Conservation (phyloP, 2,113 vertebrate genomes). For the Hippocampus guttulatus region DNA sequence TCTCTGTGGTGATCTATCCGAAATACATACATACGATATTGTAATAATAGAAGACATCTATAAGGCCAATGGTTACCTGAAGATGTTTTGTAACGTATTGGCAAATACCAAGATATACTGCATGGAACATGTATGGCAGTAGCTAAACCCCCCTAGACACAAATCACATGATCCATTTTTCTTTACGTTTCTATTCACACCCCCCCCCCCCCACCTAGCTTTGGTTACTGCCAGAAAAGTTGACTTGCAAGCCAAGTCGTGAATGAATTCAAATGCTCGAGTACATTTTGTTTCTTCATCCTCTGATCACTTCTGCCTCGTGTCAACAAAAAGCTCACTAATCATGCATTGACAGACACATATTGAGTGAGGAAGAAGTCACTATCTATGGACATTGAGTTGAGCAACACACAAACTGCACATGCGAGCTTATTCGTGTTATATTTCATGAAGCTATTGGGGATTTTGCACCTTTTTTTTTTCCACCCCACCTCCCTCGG, state of each 20-base stretch:
- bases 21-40: conserved; percentile 70
- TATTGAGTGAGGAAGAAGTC: conserved; percentile 45
- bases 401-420: conserved; percentile 74
- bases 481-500: neutral
- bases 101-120: conserved; percentile 80
- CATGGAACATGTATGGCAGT: conserved; percentile 76
- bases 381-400: conserved; percentile 64
- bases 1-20: conserved; percentile 69
- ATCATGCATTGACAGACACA: conserved; percentile 61
- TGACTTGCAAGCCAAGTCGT: conserved; percentile 63
- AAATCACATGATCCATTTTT: conserved; percentile 52
- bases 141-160: conserved; percentile 70
- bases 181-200: conserved; percentile 48
- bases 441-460: conserved; percentile 36
- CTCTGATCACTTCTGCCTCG: conserved; percentile 37
- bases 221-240: conserved; percentile 77
- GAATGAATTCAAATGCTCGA: conserved; percentile 21
- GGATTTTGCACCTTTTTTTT: conserved; percentile 21
- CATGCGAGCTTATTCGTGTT: conserved; percentile 68
- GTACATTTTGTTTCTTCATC: conserved; percentile 21
- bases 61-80: conserved; percentile 97
- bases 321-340: conserved; percentile 50
- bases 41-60: conserved; percentile 81
- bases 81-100: conserved; percentile 81
- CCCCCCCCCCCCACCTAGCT: conserved; percentile 66